phyloP scores from a whole-genome alignment of 2,113 vertebrate genomes.

The Takifugu flavidus region DNA sequence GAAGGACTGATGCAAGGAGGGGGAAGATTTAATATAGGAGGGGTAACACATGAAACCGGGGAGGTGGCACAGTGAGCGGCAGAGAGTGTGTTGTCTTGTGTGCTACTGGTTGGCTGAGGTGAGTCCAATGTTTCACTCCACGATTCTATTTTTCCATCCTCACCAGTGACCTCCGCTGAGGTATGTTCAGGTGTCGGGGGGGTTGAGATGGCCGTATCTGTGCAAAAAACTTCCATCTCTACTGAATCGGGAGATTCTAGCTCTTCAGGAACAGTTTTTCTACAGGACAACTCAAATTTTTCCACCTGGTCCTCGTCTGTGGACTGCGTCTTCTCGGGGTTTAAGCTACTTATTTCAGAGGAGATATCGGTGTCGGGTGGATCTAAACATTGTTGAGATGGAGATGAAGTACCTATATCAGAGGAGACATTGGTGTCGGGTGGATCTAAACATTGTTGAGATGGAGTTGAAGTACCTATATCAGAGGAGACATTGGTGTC shows the following conservation, averaged over 20 bases:
- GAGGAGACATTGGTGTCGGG: constrained; percentile 1
- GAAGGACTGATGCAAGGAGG: constrained; percentile 50
- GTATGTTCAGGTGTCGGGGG: constrained; percentile 19
- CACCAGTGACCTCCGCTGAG: constrained; percentile 41
- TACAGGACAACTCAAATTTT: constrained; percentile 10
- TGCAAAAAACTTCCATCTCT: constrained; percentile 6
- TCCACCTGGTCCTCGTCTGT: constrained; percentile 6
- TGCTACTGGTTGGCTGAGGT: constrained; percentile 14
- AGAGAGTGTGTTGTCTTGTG: constrained; percentile 20
- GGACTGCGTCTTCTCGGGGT: constrained; percentile 11
- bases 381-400: too few species aligned
- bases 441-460: too few species aligned
- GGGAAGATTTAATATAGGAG: constrained; percentile 56
- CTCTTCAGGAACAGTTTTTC: constrained; percentile 25
- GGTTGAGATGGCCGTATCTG: constrained; percentile 11
- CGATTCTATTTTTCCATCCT: constrained; percentile 19
- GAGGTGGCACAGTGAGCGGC: constrained; percentile 27
- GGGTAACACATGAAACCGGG: constrained; percentile 37
- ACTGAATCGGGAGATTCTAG: constrained; percentile 29
- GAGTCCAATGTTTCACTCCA: constrained; percentile 14
- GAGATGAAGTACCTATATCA: constrained; percentile 14
- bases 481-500: too few species aligned
- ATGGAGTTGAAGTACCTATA: too few species aligned
- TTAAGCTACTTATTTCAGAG: constrained; percentile 15
- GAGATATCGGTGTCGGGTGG: constrained; percentile 13